Evolutionary conservation across 1,140 invertebrate genomes (phyloP).

Genomic region (Anthonomus grandis): DNA sequence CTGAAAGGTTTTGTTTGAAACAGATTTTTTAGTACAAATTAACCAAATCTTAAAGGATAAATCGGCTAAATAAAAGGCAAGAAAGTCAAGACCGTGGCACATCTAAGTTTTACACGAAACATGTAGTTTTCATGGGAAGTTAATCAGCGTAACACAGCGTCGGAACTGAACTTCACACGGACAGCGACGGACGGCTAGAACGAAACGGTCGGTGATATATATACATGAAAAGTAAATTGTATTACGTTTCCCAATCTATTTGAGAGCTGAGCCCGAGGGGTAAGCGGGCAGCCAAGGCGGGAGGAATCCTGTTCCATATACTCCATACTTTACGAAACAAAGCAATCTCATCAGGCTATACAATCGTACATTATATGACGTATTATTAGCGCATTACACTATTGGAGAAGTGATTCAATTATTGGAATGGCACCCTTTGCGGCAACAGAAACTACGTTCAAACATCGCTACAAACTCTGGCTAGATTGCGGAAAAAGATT

Average conservation of each 20-base stretch:
- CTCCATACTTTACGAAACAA: slow-evolving; percentile 46
- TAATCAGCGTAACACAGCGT: slow-evolving; percentile 27
- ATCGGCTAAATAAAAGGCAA: too few relatives aligned
- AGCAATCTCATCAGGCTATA: slow-evolving; percentile 51
- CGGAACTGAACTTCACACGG: too few relatives aligned
- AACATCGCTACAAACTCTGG: too few relatives aligned
- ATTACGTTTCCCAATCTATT: slow-evolving; percentile 47
- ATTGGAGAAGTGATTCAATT: slow-evolving; percentile 52
- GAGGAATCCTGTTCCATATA: slow-evolving; percentile 29
- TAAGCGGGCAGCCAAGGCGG: slow-evolving; percentile 33
- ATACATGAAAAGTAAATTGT: slow-evolving; percentile 40
- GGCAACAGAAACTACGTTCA: slow-evolving; percentile 45
- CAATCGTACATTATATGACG: slow-evolving; percentile 51
- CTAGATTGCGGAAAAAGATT: slow-evolving; percentile 37
- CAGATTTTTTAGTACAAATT: too few relatives aligned
- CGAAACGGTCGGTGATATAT: slow-evolving; percentile 25
- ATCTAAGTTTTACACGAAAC: too few relatives aligned
- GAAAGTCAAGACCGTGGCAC: too few relatives aligned
- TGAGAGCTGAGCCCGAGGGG: slow-evolving; percentile 42
- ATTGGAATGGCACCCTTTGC: slow-evolving; percentile 50
- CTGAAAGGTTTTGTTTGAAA: too few relatives aligned
- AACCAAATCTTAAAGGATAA: too few relatives aligned
- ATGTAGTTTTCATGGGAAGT: slow-evolving; percentile 27
- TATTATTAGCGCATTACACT: slow-evolving; percentile 48
- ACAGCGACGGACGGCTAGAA: too few relatives aligned